These are phyloP conservation scores for Pavo muticus DNA, from an alignment of 2,113 vertebrate genomes.

Conservation along the genomic window DNA sequence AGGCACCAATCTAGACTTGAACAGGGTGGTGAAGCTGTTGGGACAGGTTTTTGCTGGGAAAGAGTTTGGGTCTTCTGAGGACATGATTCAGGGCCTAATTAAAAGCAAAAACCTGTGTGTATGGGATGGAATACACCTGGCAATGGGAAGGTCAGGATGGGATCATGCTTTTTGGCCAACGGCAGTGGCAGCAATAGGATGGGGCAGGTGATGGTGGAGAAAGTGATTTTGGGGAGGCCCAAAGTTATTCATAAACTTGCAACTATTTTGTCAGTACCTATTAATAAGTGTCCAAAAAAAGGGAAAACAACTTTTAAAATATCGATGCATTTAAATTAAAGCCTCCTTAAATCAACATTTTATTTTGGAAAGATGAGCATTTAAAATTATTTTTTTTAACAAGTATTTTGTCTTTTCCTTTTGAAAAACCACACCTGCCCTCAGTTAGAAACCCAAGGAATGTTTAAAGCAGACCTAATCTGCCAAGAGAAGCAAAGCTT, in stretches of 20 bases:
- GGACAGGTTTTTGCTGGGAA: neutral
- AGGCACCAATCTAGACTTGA: neutral
- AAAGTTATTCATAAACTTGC: neutral
- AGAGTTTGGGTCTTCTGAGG: neutral
- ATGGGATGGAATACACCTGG: neutral
- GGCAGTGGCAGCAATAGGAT: neutral
- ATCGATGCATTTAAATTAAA: neutral
- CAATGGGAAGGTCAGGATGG: neutral
- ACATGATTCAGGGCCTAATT: neutral
- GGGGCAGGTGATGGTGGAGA: neutral
- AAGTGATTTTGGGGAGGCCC: accelerated
- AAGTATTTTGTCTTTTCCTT: neutral
- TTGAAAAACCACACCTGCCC: neutral
- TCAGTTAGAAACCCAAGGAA: neutral
- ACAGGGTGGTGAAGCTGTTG: accelerated
- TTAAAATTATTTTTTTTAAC: neutral
- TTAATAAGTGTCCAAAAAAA: neutral
- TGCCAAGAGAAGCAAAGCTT: neutral
- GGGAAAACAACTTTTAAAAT: neutral
- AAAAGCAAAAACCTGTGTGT: neutral
- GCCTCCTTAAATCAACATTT: neutral
- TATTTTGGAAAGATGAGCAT: neutral
- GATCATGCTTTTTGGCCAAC: neutral
- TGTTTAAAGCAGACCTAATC: neutral
- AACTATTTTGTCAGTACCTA: neutral